Conservation (phyloP, 2,113 vertebrate genomes). For the Daboia siamensis region DNA sequence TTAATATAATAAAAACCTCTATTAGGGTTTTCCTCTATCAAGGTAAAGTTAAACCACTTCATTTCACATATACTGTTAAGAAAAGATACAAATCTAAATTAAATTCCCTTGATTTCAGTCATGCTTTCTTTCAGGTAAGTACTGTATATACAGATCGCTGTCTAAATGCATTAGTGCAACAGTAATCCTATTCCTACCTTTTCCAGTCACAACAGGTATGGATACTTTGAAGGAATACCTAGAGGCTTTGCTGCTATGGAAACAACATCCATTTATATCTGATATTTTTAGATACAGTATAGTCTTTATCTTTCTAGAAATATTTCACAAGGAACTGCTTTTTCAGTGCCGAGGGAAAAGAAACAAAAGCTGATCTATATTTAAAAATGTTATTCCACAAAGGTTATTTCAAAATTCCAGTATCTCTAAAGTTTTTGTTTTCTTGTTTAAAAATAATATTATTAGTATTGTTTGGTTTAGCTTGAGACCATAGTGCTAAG, state of each 20-base stretch:
- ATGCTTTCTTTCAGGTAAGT: background rate
- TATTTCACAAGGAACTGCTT: background rate
- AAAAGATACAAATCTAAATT: background rate
- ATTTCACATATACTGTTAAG: background rate
- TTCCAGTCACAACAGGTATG: background rate
- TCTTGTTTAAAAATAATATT: background rate
- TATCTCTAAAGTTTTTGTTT: background rate
- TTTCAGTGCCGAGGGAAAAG: background rate
- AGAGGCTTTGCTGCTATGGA: constrained; percentile 42
- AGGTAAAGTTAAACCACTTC: background rate
- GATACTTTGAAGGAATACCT: constrained; percentile 16
- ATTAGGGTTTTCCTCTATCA: background rate
- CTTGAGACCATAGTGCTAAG: background rate
- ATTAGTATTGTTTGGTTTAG: background rate
- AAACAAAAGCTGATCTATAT: background rate
- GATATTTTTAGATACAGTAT: constrained; percentile 17
- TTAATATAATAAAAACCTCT: background rate
- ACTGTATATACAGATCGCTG: background rate
- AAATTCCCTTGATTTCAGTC: background rate
- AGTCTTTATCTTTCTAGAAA: background rate
- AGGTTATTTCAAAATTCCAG: background rate
- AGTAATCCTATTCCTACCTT: background rate
- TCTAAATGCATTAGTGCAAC: background rate
- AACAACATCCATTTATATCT: constrained; percentile 32
- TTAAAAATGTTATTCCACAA: background rate